phyloP scores from a whole-genome alignment of 2,888 invertebrate species.

The Bibio marci region DNA sequence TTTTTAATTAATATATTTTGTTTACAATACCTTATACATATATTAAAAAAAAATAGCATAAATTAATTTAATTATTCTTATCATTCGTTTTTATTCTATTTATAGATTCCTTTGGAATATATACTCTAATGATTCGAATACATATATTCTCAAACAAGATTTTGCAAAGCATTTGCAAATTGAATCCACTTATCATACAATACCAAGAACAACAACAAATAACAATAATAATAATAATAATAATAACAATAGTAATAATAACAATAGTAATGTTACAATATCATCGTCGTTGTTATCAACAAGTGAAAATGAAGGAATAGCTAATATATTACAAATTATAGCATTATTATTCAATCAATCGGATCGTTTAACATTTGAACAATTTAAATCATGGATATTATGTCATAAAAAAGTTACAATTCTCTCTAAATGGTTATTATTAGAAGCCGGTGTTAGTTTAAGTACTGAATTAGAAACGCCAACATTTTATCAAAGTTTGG shows the following conservation, averaged over 20 bases:
- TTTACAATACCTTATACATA: no score
- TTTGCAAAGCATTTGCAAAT: slow-evolving; percentile 46
- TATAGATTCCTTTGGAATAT: slow-evolving; percentile 67
- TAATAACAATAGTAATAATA: no score
- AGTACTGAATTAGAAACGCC: slow-evolving; percentile 72
- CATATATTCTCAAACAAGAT: slow-evolving; percentile 55
- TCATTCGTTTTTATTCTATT: no score
- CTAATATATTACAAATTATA: slow-evolving; percentile 13
- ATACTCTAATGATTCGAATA: slow-evolving; percentile 65
- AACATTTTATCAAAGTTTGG: slow-evolving; percentile 84
- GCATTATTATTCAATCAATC: slow-evolving; percentile 28
- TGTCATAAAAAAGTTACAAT: slow-evolving; percentile 61
- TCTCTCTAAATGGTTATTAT: slow-evolving; percentile 64
- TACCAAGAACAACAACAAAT: slow-evolving; percentile 25
- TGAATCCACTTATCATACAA: slow-evolving; percentile 35
- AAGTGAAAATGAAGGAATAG: no score
- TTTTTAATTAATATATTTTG: no score
- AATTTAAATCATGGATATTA: slow-evolving; percentile 64
- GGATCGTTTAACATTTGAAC: slow-evolving; percentile 47
- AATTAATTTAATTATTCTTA: no score
- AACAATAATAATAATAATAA: background rate
- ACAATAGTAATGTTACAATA: no score
- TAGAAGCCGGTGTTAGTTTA: slow-evolving; percentile 51
- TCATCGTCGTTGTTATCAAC: no score
- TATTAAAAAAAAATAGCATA: no score